phyloP scores from a whole-genome alignment of 2,888 invertebrate genomes.

The Plebejus anna region DNA sequence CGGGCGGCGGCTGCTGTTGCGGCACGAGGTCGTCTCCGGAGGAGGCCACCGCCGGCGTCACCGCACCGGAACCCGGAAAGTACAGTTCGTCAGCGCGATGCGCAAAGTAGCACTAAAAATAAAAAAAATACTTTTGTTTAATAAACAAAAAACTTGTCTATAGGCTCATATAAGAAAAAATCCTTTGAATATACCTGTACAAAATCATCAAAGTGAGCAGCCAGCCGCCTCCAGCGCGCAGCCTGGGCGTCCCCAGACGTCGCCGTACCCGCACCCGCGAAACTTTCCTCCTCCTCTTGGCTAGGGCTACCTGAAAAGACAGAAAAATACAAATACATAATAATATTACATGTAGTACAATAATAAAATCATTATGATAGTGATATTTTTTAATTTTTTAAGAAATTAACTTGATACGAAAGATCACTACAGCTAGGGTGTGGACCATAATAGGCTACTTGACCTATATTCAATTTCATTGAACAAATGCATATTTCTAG shows the following conservation, averaged over 20 bases:
- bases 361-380: no score
- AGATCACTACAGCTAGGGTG: no score
- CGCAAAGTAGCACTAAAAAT: constrained; percentile 87
- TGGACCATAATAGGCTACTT: no score
- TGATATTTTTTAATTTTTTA: no score
- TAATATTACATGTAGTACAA: no score
- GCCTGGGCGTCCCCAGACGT: constrained; percentile 81
- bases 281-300: constrained; percentile 56
- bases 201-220: constrained; percentile 93
- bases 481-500: no score
- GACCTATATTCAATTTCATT: no score
- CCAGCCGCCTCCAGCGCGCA: constrained; percentile 86
- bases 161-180: no score
- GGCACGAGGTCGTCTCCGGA: constrained; percentile 40
- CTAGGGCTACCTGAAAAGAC: constrained; percentile 38
- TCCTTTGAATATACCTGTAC: constrained; percentile 66
- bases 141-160: no score
- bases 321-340: not conserved
- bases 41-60: constrained; percentile 47
- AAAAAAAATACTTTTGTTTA: not conserved
- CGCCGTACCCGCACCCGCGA: constrained; percentile 51
- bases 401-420: no score
- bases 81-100: constrained; percentile 86
- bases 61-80: constrained; percentile 66
- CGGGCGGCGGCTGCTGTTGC: constrained; percentile 39